Base-by-base conservation (phyloP, 2,113 vertebrate genomes). In the Peromyscus leucopus region DNA sequence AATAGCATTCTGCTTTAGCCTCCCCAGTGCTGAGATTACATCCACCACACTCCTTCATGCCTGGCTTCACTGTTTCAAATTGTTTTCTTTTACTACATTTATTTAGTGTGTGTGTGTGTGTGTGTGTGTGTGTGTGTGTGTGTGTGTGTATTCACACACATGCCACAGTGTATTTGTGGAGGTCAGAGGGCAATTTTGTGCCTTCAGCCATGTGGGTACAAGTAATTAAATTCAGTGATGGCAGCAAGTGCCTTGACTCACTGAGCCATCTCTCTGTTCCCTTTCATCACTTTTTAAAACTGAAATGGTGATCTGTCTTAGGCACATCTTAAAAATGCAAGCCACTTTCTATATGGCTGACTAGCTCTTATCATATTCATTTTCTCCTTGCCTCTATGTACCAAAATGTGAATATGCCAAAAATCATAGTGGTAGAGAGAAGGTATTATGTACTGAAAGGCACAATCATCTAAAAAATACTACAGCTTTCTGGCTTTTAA, bases 351-450 rank as follows among this genome's bases (percentile, higher is more conserved):
- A 93, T 80, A 33, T 4, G 46, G 9, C 36, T 28, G 2, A 75
- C 28, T 79, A 91, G 21, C 5, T 84, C 91, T 91, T 65, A 39
- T 78, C 7, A 74, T 46, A 33, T 93, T 95, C 16, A 9, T 72
- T 63, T 63, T 96, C 63, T 90, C 26, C 63, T 79, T 76, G 79
- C 69, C 19, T 93, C 90, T 7, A 93, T 72, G 65, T 74, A 83
- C 28, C 72, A 89, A 96, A 93, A 87, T 92, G 96, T 87, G 22
- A 75, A 33, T 65, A 19, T 0, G 75, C 5, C 48, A 48, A 69
- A 94, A 74, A 90, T 16, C 55, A 67, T 11, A n/a, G 19, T 72
- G 95, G 72, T 0, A 93, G 26, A 86, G 36, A 67, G 55, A 82
- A 91, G 55, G 7, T n/a, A 42, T 7, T 42, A 22, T 15, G 24